Conservation (phyloP, 2,888 invertebrate species). For the Lissocephala sabroskyi region DNA sequence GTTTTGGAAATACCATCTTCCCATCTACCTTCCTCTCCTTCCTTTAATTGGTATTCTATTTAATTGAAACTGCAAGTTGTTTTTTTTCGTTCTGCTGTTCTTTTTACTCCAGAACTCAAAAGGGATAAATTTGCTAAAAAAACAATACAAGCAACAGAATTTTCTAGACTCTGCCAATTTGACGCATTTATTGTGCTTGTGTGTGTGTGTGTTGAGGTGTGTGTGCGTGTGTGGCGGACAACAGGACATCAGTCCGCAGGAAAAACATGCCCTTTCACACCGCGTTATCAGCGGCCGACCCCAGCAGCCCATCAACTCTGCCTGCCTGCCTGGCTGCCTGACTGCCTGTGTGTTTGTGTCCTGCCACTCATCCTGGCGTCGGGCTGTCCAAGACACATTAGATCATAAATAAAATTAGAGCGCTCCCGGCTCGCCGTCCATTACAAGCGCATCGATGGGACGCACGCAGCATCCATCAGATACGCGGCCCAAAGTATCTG, state of each 20-base stretch:
- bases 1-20: too few species aligned
- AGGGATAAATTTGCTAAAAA: conserved; percentile 43
- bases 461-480: conserved; percentile 53
- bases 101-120: conserved; percentile 16
- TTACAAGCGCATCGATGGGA: conserved; percentile 40
- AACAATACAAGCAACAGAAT: conserved; percentile 4
- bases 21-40: too few species aligned
- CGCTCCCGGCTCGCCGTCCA: conserved; percentile 48
- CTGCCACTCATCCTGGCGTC: too few species aligned
- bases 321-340: background rate
- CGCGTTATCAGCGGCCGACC: conserved; percentile 41
- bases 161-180: conserved; percentile 1
- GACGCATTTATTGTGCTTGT: conserved; percentile 7
- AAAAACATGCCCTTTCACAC: conserved; percentile 71
- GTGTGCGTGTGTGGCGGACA: conserved; percentile 32
- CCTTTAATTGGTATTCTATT: too few species aligned
- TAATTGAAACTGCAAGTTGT: too few species aligned
- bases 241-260: conserved; percentile 71
- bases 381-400: conserved; percentile 51
- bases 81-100: too few species aligned
- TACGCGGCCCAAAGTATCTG: conserved; percentile 30
- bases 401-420: conserved; percentile 69
- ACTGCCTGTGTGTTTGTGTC: conserved; percentile 16
- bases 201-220: conserved; percentile 1
- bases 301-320: conserved; percentile 8